Evolutionary conservation across 1,140 invertebrate genomes (phyloP).

Genomic region (Aphaenogaster ashmeadi): DNA sequence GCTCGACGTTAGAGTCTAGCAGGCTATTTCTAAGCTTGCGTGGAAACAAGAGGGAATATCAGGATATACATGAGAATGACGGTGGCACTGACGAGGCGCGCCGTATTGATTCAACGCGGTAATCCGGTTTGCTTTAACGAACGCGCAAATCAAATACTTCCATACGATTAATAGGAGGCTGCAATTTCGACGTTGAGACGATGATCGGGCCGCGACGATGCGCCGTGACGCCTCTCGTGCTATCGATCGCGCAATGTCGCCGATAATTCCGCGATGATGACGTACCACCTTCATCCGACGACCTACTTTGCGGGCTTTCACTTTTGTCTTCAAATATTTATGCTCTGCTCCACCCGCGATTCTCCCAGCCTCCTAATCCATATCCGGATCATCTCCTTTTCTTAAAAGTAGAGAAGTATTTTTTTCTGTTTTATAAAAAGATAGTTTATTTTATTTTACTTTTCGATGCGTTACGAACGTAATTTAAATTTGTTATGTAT

Average conservation of each 20-base stretch:
- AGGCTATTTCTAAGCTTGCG: conserved; percentile 22
- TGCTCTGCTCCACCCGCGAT: conserved; percentile 14
- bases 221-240: conserved; percentile 24
- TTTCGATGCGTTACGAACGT: background rate
- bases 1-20: conserved; percentile 27
- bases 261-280: conserved; percentile 47
- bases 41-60: conserved; percentile 59
- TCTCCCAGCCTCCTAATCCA: conserved; percentile 20
- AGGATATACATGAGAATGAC: conserved; percentile 41
- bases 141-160: conserved; percentile 64
- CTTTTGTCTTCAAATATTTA: conserved; percentile 57
- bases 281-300: conserved; percentile 44
- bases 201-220: conserved; percentile 20
- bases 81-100: conserved; percentile 61
- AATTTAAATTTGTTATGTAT: background rate
- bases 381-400: background rate
- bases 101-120: conserved; percentile 72
- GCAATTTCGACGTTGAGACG: conserved; percentile 24
- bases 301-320: conserved; percentile 63
- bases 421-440: background rate
- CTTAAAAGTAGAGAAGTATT: background rate
- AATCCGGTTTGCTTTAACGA: conserved; percentile 65
- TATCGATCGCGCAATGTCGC: conserved; percentile 43
- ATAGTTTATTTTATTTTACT: background rate
- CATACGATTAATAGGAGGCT: background rate